A percentile compares a stretch with the other conserved stretches of the same genome.
These are phyloP conservation scores for Xiphophorus hellerii DNA, from an alignment of 2,113 vertebrate species.

Conservation along the genomic window DNA sequence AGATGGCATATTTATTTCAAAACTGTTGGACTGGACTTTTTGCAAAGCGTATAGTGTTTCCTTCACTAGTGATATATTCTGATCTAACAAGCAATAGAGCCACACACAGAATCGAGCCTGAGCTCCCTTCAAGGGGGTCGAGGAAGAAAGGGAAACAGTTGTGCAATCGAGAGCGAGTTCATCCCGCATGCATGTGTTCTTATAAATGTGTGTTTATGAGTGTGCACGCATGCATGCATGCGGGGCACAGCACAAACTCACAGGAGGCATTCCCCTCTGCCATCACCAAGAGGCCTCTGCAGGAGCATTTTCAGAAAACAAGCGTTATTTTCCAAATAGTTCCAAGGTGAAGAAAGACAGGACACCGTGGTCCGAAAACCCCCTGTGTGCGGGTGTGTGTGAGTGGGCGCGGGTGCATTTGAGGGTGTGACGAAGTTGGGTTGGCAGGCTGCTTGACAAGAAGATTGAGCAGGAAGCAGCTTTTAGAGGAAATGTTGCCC, in stretches of 20 bases:
- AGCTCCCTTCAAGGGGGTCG: slow-evolving; percentile 36
- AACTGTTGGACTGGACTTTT: not conserved
- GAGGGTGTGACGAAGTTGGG: slow-evolving; percentile 10
- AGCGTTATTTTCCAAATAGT: slow-evolving; percentile 70
- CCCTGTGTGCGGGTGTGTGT: not conserved
- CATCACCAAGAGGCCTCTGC: slow-evolving; percentile 72
- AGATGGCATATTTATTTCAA: not conserved
- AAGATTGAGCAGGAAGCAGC: slow-evolving; percentile 55
- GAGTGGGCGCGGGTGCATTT: not conserved
- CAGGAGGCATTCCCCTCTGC: slow-evolving; percentile 62
- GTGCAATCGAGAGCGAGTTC: slow-evolving; percentile 57
- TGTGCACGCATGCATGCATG: slow-evolving; percentile 8
- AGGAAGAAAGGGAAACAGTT: slow-evolving; percentile 48
- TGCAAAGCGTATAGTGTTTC: not conserved
- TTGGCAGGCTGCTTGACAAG: slow-evolving; percentile 51
- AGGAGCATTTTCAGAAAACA: slow-evolving; percentile 71
- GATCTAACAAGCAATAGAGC: slow-evolving; percentile 23
- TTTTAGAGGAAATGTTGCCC: slow-evolving; percentile 44
- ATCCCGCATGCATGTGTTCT: not conserved
- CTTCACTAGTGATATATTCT: slow-evolving; percentile 19
- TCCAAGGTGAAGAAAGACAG: slow-evolving; percentile 73
- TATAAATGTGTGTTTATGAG: not conserved
- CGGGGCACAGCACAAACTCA: slow-evolving; percentile 53
- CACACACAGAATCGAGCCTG: slow-evolving; percentile 40
- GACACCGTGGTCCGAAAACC: slow-evolving; percentile 39